Percentiles rank a stretch among this genome's conserved stretches.
Conservation (phyloP, 2,888 invertebrate genomes). For the Caenorhabditis sp. region DNA sequence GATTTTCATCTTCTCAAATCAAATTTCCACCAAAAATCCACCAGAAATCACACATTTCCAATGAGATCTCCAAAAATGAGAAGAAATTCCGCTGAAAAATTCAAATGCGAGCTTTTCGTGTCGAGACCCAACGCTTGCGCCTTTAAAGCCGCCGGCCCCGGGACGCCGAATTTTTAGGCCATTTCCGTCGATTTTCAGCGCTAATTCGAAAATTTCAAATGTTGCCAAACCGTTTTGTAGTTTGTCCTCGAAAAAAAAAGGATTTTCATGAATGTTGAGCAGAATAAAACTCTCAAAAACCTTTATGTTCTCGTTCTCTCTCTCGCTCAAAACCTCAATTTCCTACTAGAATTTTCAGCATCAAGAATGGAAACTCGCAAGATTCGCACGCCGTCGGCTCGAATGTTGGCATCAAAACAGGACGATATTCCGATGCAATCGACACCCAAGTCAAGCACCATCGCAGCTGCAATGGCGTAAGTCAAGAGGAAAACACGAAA, state of each 20-base stretch:
- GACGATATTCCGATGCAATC: constrained; percentile 9
- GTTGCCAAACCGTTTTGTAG: too few species aligned
- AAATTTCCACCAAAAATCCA: background rate
- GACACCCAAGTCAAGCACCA: background rate
- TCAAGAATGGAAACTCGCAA: constrained; percentile 59
- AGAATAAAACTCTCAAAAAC: background rate
- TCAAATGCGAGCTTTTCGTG: constrained; percentile 12
- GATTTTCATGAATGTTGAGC: background rate
- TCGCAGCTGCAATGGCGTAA: too few species aligned
- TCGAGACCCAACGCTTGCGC: constrained; percentile 24
- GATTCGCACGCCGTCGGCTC: constrained; percentile 51
- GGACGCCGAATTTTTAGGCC: constrained; percentile 31
- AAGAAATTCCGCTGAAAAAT: constrained; percentile 9
- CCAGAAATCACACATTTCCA: background rate
- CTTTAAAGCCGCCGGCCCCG: constrained; percentile 15
- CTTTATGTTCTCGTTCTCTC: too few species aligned
- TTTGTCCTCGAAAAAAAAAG: background rate
- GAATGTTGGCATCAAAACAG: constrained; percentile 46
- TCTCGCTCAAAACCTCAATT: too few species aligned
- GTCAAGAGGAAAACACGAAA: too few species aligned
- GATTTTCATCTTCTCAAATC: background rate
- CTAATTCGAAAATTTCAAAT: background rate
- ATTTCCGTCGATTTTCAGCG: constrained; percentile 3
- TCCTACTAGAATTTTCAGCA: background rate
- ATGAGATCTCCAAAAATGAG: background rate